Percentiles rank a stretch among this genome's conserved stretches.
Conservation (phyloP, 2,888 invertebrate species). For the Sicus ferrugineus region DNA sequence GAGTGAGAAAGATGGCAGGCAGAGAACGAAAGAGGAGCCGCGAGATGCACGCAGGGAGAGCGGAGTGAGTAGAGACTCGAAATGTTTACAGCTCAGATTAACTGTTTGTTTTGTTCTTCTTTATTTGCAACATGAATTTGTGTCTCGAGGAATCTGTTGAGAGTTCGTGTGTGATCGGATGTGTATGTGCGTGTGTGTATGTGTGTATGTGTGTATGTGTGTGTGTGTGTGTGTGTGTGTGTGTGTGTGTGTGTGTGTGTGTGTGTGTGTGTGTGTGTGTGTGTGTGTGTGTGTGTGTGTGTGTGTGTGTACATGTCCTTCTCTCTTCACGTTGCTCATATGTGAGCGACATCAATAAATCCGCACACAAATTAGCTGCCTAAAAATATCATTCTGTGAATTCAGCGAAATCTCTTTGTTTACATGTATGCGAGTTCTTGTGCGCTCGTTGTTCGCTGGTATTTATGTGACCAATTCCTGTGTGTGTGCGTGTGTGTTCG, state of each 20-base stretch:
- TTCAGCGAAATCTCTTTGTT: constrained; percentile 25
- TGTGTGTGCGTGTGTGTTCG: neutral
- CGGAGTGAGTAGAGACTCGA: too few species aligned
- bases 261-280: neutral
- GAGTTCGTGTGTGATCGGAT: too few species aligned
- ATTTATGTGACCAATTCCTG: neutral
- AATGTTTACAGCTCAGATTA: too few species aligned
- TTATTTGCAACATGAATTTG: too few species aligned
- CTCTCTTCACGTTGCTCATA: too few species aligned
- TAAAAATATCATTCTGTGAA: constrained; percentile 7
- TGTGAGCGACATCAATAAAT: constrained; percentile 23
- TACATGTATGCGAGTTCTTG: constrained; percentile 7
- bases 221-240: constrained; percentile 35
- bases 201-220: constrained; percentile 35
- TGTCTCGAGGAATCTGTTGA: too few species aligned
- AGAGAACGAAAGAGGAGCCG: neutral
- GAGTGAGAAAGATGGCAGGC: neutral
- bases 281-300: neutral
- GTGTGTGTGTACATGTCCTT: neutral
- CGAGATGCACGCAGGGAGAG: too few species aligned
- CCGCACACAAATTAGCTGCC: constrained; percentile 26
- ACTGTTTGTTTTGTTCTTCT: too few species aligned
- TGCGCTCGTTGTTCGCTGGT: neutral
- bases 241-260: constrained; percentile 18
- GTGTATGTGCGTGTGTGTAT: neutral